Evolutionary conservation across 1,140 invertebrate species (phyloP).

Genomic region (Chrysomallon squamiferum): DNA sequence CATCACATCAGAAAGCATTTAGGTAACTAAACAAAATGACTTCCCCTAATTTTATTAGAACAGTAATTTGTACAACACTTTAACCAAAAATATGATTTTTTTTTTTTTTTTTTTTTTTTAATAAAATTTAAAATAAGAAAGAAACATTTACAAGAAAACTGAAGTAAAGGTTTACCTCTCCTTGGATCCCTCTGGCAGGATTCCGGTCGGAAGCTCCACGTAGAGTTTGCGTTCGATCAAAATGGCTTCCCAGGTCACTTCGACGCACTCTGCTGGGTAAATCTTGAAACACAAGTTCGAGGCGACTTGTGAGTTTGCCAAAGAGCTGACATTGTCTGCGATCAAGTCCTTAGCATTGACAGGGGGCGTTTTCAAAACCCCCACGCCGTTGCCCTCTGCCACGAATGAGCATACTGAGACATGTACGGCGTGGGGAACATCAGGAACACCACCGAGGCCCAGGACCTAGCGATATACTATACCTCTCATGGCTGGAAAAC

Average conservation of each 20-base stretch:
- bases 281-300: constrained; percentile 72
- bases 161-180: too few species aligned
- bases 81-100: too few species aligned
- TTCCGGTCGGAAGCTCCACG: constrained; percentile 82
- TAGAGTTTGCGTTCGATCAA: constrained; percentile 82
- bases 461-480: constrained; percentile 91
- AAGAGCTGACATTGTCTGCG: constrained; percentile 11
- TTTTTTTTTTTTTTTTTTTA: too few species aligned
- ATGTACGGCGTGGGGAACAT: constrained; percentile 81
- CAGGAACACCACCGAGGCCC: constrained; percentile 98
- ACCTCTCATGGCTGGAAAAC: constrained; percentile 66
- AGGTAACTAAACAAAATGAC: too few species aligned
- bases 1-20: too few species aligned
- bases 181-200: constrained; percentile 87
- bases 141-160: too few species aligned
- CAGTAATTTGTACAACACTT: too few species aligned
- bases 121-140: too few species aligned
- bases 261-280: constrained; percentile 77
- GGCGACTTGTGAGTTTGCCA: constrained; percentile 29
- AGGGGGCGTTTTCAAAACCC: constrained; percentile 80
- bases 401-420: constrained; percentile 65
- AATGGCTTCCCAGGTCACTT: constrained; percentile 81
- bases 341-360: constrained; percentile 61
- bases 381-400: constrained; percentile 83
- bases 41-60: too few species aligned